Evolutionary conservation across 2,113 vertebrate genomes (phyloP), one percentile per base, ranked within the genome.

Genomic region (Poeciliopsis prolifica): DNA sequence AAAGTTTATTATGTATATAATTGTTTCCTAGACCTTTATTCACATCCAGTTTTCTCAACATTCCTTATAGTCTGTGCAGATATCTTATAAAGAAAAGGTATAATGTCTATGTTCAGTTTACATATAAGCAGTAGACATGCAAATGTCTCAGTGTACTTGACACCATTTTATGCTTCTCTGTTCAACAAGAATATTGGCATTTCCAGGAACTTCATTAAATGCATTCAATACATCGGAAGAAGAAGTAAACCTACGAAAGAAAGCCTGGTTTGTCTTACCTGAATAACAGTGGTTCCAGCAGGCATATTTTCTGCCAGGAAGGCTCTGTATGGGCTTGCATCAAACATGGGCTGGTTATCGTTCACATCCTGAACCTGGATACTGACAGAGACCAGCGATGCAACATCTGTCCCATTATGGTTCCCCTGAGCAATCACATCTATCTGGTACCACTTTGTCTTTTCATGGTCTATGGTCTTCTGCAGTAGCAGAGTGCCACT

Each of bases 341-440:
- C 98, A 80, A 99, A 99, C 74, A 96, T 75, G 1, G 98, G 98
- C 71, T 94, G 94, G 72, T 99, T 99, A 78, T 99, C 98, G 74
- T 99, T 99, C 68, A 99, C 95, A 0, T 99, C 98, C 84, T 97
- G 96, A 60, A 99, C 97, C 84, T 98, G 96, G 85, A 99, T 96
- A 84, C 93, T 96, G 77, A 98, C 95, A 0, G 98, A 97, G 61
- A 98, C 98, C 83, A 98, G 91, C 0, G 97, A 97, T 4, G 96
- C 95, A 26, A 98, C 90, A 0, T 97, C 92, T 0, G 95, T 97
- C 33, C 96, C 95, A 1, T 96, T 95, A 74, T 97, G 95, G 74
- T 91, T 96, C 40, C 96, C 96, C 48, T 95, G 95, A 54, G 98
- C 98, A 74, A 98, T 94, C 31, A 99, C 94, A 26, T 99, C 96